Percentiles rank a stretch among this genome's conserved stretches.
Conservation (phyloP, 1,140 invertebrate genomes). For the Anoplophora glabripennis region DNA sequence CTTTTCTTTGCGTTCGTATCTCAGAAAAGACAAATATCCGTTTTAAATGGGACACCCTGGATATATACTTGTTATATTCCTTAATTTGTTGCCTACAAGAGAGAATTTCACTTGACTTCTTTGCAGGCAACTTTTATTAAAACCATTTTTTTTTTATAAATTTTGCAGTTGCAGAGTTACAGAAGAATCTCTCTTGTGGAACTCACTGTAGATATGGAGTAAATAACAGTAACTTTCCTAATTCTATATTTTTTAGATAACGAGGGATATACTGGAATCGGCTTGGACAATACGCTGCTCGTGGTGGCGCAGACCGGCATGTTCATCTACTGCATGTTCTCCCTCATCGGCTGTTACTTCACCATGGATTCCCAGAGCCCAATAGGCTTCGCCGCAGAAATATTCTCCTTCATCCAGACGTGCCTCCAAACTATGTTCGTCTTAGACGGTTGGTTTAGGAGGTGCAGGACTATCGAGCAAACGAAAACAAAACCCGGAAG, state of each 20-base stretch:
- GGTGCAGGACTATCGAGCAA: conserved; percentile 60
- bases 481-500: conserved; percentile 72
- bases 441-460: conserved; percentile 75
- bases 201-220: too few relatives aligned
- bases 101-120: too few relatives aligned
- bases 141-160: too few relatives aligned
- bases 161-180: too few relatives aligned
- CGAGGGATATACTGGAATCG: conserved; percentile 48
- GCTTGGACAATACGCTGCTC: conserved; percentile 80
- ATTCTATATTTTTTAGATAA: conserved; percentile 1
- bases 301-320: conserved; percentile 84
- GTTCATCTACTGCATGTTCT: conserved; percentile 86
- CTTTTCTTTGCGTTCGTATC: too few relatives aligned
- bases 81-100: too few relatives aligned
- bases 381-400: conserved; percentile 57
- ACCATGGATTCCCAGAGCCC: conserved; percentile 53
- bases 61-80: too few relatives aligned
- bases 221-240: too few relatives aligned
- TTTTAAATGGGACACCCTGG: too few relatives aligned
- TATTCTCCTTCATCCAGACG: conserved; percentile 64
- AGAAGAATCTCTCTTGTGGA: too few relatives aligned
- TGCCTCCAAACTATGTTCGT: conserved; percentile 79
- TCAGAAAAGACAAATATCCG: too few relatives aligned
- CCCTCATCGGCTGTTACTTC: conserved; percentile 75
- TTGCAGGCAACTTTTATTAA: too few relatives aligned